These are phyloP conservation scores for Verasper variegatus DNA, from an alignment of 2,113 vertebrate genomes.

Conservation along the genomic window DNA sequence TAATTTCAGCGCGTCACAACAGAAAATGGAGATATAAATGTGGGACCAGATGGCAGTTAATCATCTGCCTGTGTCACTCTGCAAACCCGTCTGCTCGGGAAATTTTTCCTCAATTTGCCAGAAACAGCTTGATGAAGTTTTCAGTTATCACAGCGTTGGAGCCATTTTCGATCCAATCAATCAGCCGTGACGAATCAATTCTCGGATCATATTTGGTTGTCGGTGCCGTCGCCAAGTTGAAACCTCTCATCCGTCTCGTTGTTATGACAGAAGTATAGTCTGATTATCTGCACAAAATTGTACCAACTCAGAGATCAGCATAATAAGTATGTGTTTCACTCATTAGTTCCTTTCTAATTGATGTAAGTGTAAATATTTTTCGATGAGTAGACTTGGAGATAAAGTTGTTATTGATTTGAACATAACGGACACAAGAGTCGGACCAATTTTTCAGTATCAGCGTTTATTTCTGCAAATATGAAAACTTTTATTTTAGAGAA, in stretches of 20 bases:
- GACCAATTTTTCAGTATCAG: too few species aligned
- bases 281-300: too few species aligned
- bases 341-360: neutral
- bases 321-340: neutral
- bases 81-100: constrained; percentile 19
- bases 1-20: neutral
- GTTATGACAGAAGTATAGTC: too few species aligned
- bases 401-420: too few species aligned
- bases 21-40: constrained; percentile 34
- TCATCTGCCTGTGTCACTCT: constrained; percentile 36
- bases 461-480: too few species aligned
- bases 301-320: too few species aligned
- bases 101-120: neutral
- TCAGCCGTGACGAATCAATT: neutral
- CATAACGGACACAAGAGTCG: too few species aligned
- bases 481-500: too few species aligned
- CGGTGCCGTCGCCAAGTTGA: too few species aligned
- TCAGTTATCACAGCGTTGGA: constrained; percentile 11
- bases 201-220: neutral
- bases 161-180: neutral
- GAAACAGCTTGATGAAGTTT: constrained; percentile 22
- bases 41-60: constrained; percentile 62
- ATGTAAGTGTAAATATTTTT: too few species aligned
- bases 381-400: too few species aligned
- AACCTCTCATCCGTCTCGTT: too few species aligned